Evolutionary conservation across 1,140 invertebrate species (phyloP), one percentile per base, ranked within the genome.

Genomic region (Formica exsecta): DNA sequence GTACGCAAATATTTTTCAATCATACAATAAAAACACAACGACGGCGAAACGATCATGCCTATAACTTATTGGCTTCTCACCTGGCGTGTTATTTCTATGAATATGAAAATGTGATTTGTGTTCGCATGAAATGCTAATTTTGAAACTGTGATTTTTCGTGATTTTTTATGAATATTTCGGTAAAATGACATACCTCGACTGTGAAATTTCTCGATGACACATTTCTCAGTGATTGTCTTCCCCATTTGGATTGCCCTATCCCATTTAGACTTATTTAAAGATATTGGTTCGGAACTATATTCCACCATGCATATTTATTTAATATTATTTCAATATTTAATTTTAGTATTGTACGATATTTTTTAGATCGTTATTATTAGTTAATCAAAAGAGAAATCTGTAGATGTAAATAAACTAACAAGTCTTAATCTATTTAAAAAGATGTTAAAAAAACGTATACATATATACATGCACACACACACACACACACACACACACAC

Each of bases 1-100:
- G n/a, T 81, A 73, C 57, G 68, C 68, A 83, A 83, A 83, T 83
- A 83, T 74, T 83, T 83, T 83, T 44, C 54, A 48, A 83, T 74
- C 79, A 32, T 44, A 74, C 54, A 83, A 83, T 83, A 68, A 74
- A 83, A 83, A 41, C 16, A 70, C 44, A 36, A 25, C 11, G 65
- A 70, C 19, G 8, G 22, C 19, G 36, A 13, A 61, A 44, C 66
- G 66, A 81, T n/a, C 25, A 32, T 41, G 22, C 71, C 44, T 13
- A 36, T 83, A 61, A 74, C 38, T 41, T 41, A 62, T 83, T 83
- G 79, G 29, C 41, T 83, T 83, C 79, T 83, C 79, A 61, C 79
- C 79, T 74, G 22, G 64, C 79, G 38, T 74, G 68, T 83, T 80
- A 73, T 81, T 61, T 81, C 51, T 68, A 73, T 83, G 68, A 83